Base-by-base conservation (phyloP, 2,888 invertebrate genomes). In the Pollenia labialis region DNA sequence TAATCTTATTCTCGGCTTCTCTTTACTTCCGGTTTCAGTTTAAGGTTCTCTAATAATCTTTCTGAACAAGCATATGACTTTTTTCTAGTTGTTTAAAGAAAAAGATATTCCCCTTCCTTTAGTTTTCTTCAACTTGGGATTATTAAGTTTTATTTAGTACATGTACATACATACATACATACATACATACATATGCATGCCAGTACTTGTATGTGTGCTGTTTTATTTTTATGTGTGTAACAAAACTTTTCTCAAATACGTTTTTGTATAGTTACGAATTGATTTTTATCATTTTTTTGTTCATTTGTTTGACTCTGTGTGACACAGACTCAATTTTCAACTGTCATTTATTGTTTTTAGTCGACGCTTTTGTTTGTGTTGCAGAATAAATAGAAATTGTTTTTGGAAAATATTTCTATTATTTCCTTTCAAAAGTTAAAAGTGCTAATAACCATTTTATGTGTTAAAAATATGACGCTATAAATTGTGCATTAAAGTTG, bases 31-130 rank as follows among this genome's bases (percentile, higher is more conserved):
- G 56, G 40, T 32, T 81, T 12, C 12, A 50, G 50, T 68, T 62
- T 80, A 50, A 66, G 81, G 64, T 81, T 74, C 74, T 48, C 48
- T 58, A 74, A 68, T 66, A 81, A 74, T 56, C 23, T 81, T 56
- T 46, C 11, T 52, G 42, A 74, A 58, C 58, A 58, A 74, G 56
- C 66, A 68, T 68, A 75, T 69, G 68, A 46, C 46, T 79, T 50
- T 50, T 60, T 68, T 60, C 60, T 60, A 18, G 32, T 66, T 42
- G 40, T 60, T 52, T 58, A 50, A 2, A 68, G 42, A 44, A 68
- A 68, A 40, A 75, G 68, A 60, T 60, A 69, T 75, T 75, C 32
- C 32, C 32, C 32, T 40, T 18, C 18, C n/a, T n/a, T 23, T 69
- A 16, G 3, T 42, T 69, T 50, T 14, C 50, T 50, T 46, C 12